Base-by-base conservation (phyloP, 1,140 invertebrate species). In the Meloidogyne floridensis region DNA sequence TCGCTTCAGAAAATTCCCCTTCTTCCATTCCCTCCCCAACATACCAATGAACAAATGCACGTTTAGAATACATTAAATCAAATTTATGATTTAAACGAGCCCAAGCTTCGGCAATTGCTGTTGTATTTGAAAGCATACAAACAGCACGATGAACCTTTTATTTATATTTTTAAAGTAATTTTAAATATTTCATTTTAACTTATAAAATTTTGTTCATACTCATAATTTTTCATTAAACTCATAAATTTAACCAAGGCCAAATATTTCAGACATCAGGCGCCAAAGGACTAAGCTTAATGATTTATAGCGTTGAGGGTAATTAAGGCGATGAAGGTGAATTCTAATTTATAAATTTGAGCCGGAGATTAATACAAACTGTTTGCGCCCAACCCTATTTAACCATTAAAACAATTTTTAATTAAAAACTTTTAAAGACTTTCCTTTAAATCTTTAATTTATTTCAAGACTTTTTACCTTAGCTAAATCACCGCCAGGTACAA, bases 21-120 rank as follows among this genome's bases (percentile, higher is more conserved):
- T 94, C 94, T 90, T 95, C 94, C 94, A 95, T 94, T 89, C 94
- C 94, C 92, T 95, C 94, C 82, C 94, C 94, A 20, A 94, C 93
- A 59, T 88, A 89, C 94, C 94, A 95, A 89, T 95, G 94, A 32
- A 95, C 93, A 88, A 95, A 95, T 69, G 94, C 94, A 83, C 94
- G 92, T 92, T 95, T 95, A 32, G 92, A 90, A 84, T 93, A 94
- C 93, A 94, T 94, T 18, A 93, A 83, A 76, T 88, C 87, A 72
- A 88, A 88, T 78, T 95, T 94, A 81, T 92, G 92, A 80, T 92
- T 91, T 2, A 94, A 87, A 72, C 94, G 92, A 59, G 93, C 93
- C 94, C 94, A 95, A 43, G 94, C 95, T 82, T 92, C 92, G 13
- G 90, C 92, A 80, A 91, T 93, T 72, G 92, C 92, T 2, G 94